These are phyloP conservation scores for Danio kyathit DNA, from an alignment of 2,797 vertebrate genomes.

Conservation along the genomic window DNA sequence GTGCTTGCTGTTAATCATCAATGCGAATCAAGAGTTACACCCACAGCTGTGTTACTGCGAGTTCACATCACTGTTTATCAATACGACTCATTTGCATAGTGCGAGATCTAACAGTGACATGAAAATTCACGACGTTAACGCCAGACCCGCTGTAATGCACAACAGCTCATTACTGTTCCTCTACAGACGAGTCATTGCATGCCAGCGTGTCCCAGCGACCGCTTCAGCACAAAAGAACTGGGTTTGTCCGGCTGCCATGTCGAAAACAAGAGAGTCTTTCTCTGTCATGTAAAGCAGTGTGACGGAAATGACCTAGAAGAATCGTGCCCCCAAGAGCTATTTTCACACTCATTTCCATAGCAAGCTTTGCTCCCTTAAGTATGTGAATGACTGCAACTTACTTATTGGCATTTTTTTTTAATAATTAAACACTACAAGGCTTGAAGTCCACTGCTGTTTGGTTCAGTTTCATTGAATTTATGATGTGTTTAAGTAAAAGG, in stretches of 20 bases:
- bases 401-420: neutral
- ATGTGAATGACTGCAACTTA: neutral
- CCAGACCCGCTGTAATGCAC: slow-evolving; percentile 44
- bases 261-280: slow-evolving; percentile 75
- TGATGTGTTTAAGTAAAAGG: too few relatives aligned
- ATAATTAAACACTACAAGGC: too few relatives aligned
- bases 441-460: neutral
- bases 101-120: slow-evolving; percentile 70
- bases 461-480: too few relatives aligned
- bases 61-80: slow-evolving; percentile 52
- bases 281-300: slow-evolving; percentile 58
- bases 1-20: slow-evolving; percentile 43
- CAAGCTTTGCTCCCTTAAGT: neutral
- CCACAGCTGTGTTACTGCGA: slow-evolving; percentile 64
- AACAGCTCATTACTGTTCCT: slow-evolving; percentile 54
- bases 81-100: slow-evolving; percentile 60
- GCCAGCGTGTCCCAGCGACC: slow-evolving; percentile 55
- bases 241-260: slow-evolving; percentile 62
- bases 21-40: slow-evolving; percentile 58
- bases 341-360: slow-evolving; percentile 35
- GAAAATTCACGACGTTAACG: slow-evolving; percentile 54
- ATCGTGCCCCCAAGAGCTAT: slow-evolving; percentile 41
- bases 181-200: slow-evolving; percentile 50
- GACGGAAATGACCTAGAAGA: slow-evolving; percentile 65
- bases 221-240: slow-evolving; percentile 62